phyloP scores from a whole-genome alignment of 1,140 invertebrate species.

The Eurytemora carolleeae region DNA sequence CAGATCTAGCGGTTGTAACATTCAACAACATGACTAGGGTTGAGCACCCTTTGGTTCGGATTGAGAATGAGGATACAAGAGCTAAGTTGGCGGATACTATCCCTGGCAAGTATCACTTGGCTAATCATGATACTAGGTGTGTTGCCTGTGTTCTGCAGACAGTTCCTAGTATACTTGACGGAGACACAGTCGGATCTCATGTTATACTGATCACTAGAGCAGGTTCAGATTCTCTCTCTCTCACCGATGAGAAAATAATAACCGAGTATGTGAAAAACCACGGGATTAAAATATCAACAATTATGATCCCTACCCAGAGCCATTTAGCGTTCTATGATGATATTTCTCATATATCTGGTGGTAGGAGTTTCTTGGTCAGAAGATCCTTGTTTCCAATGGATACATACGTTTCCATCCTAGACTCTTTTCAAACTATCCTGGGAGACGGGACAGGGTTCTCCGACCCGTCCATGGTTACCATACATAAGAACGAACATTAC shows the following conservation, averaged over 20 bases:
- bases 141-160: constrained; percentile 4
- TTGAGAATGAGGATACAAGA: neutral
- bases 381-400: neutral
- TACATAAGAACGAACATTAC: neutral
- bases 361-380: neutral
- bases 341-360: constrained; percentile 7
- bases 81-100: constrained; percentile 5
- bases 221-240: constrained; percentile 5
- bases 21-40: constrained; percentile 6
- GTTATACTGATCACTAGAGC: constrained; percentile 8
- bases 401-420: neutral
- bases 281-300: constrained; percentile 4
- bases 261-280: neutral
- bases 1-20: constrained; percentile 5
- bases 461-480: neutral
- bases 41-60: neutral
- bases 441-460: no score
- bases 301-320: neutral
- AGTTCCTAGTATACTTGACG: neutral
- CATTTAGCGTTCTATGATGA: constrained; percentile 6
- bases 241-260: constrained; percentile 1
- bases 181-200: neutral
- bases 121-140: constrained; percentile 2
- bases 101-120: constrained; percentile 8
- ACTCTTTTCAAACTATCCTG: neutral